Evolutionary conservation across 1,140 invertebrate genomes (phyloP).

Genomic region (Globodera ellingtonae): DNA sequence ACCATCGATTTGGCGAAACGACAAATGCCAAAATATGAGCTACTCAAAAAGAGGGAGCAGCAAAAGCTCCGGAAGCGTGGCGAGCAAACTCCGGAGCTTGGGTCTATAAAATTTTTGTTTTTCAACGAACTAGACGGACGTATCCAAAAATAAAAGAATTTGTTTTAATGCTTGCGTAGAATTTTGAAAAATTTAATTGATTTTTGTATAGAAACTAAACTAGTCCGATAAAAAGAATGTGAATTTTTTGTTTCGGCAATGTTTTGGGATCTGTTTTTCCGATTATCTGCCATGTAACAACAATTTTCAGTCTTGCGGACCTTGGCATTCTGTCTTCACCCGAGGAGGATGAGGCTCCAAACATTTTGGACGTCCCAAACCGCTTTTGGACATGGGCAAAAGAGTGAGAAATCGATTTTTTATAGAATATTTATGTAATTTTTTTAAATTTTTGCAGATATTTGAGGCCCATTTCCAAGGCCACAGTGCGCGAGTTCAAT

Average conservation of each 20-base stretch:
- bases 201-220: not conserved
- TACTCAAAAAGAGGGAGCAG: conserved; percentile 22
- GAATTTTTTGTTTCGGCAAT: not conserved
- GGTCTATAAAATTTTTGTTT: not conserved
- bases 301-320: conserved; percentile 28
- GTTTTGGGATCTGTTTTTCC: too few species aligned
- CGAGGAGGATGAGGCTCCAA: conserved; percentile 45
- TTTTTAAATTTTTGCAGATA: conserved; percentile 13
- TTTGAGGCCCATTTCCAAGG: conserved; percentile 31
- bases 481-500: conserved; percentile 33
- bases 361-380: conserved; percentile 44
- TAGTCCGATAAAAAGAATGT: conserved; percentile 29
- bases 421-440: not conserved
- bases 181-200: conserved; percentile 2
- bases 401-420: conserved; percentile 33
- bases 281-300: too few species aligned
- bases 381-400: conserved; percentile 52
- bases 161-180: too few species aligned
- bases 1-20: conserved; percentile 38
- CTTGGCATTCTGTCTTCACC: conserved; percentile 47
- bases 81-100: not conserved
- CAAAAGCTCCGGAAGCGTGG: conserved; percentile 16
- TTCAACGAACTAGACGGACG: too few species aligned
- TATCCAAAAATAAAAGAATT: too few species aligned
- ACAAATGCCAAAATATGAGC: conserved; percentile 34